Evolutionary conservation across 2,888 invertebrate genomes (phyloP).

Genomic region (Ormyrus rosae): DNA sequence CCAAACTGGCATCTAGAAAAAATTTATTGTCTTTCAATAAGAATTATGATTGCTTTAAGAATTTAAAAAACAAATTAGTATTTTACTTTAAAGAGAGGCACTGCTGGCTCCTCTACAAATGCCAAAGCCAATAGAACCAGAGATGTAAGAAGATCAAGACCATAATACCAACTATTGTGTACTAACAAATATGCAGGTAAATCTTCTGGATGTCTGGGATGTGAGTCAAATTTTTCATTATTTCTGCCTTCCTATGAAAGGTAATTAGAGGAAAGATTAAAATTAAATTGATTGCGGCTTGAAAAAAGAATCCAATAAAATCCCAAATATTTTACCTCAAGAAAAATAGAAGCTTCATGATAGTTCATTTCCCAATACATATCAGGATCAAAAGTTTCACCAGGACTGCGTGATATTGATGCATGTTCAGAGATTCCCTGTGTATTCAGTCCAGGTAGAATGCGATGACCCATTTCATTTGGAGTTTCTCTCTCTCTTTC

Average conservation of each 20-base stretch:
- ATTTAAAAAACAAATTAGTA: constrained; percentile 3
- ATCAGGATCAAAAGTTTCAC: constrained; percentile 68
- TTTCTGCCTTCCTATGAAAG: constrained; percentile 87
- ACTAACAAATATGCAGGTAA: constrained; percentile 91
- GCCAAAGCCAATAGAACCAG: constrained; percentile 85
- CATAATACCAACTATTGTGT: constrained; percentile 92
- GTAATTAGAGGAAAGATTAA: neutral
- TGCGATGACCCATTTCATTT: constrained; percentile 65
- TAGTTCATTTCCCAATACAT: constrained; percentile 92
- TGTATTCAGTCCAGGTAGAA: constrained; percentile 60
- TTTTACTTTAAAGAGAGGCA: constrained; percentile 82
- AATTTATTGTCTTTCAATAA: constrained; percentile 21
- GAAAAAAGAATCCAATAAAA: constrained; percentile 5
- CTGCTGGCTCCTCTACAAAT: constrained; percentile 88
- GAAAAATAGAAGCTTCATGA: constrained; percentile 91
- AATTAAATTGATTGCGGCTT: neutral
- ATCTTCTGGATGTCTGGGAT: constrained; percentile 88
- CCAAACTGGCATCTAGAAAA: constrained; percentile 83
- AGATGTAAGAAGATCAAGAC: constrained; percentile 87
- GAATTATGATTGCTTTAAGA: neutral
- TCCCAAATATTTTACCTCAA: constrained; percentile 80
- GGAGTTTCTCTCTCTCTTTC: constrained; percentile 63
- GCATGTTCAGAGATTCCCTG: constrained; percentile 68
- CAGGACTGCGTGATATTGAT: constrained; percentile 64
- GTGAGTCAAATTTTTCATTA: constrained; percentile 93